These are phyloP conservation scores for Tachycineta bicolor DNA, from an alignment of 2,113 vertebrate genomes.

Conservation along the genomic window DNA sequence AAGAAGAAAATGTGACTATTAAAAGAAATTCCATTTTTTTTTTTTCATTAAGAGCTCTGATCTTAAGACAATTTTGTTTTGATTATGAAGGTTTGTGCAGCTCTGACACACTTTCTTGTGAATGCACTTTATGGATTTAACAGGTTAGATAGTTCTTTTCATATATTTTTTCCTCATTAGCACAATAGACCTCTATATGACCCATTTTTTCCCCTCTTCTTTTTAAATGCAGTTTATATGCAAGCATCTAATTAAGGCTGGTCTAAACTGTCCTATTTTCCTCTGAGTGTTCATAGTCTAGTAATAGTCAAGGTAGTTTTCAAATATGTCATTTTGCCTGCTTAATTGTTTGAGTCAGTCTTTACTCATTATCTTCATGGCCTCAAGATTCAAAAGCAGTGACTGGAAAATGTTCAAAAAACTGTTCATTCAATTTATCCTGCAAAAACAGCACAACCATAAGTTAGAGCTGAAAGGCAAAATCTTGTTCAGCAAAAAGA, in stretches of 20 bases:
- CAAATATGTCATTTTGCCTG: not conserved
- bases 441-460: not conserved
- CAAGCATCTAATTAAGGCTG: not conserved
- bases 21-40: not conserved
- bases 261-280: not conserved
- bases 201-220: not conserved
- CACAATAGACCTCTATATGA: not conserved
- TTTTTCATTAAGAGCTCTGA: not conserved
- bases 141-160: not conserved
- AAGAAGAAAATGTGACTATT: not conserved
- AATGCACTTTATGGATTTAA: not conserved
- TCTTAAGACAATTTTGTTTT: not conserved
- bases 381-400: not conserved
- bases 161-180: not conserved
- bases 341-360: conserved; percentile 19
- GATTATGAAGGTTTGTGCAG: not conserved
- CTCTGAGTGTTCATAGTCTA: not conserved
- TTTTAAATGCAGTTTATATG: not conserved
- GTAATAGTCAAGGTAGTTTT: not conserved
- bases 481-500: not conserved
- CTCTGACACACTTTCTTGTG: not conserved
- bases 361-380: conserved; percentile 30
- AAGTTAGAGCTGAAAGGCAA: conserved; percentile 23
- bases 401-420: conserved; percentile 35
- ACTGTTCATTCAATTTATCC: not conserved